These are phyloP conservation scores for Columba janthina DNA, from an alignment of 2,113 vertebrate species.

Conservation along the genomic window DNA sequence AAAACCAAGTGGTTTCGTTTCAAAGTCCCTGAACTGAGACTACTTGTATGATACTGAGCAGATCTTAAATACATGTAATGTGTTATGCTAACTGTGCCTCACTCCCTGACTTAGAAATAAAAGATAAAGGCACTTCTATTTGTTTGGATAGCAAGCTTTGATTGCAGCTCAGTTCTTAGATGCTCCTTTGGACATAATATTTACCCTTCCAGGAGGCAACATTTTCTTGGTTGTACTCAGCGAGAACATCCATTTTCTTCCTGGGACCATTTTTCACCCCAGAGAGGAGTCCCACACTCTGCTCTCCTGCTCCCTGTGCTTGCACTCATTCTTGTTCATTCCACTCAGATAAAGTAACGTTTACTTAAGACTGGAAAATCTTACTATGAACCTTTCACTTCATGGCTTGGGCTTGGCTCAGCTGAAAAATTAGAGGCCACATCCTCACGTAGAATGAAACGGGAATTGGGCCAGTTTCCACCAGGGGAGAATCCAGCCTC, in stretches of 20 bases:
- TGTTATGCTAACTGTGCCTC: neutral
- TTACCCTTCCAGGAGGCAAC: neutral
- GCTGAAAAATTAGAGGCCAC: constrained; percentile 14
- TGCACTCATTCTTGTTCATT: neutral
- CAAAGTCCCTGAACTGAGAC: neutral
- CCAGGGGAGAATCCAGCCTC: neutral
- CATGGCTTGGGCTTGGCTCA: neutral
- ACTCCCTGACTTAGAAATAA: accelerated
- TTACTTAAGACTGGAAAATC: constrained; percentile 31
- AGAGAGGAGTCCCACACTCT: neutral
- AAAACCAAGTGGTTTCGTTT: neutral
- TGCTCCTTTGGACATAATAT: neutral
- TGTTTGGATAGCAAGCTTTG: neutral
- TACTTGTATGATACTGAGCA: neutral
- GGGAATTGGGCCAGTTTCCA: neutral
- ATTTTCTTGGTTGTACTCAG: neutral
- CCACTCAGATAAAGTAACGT: constrained; percentile 37
- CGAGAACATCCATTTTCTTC: neutral
- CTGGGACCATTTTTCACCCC: neutral
- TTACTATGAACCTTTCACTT: constrained; percentile 40
- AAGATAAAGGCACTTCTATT: neutral
- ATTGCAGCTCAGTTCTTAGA: neutral
- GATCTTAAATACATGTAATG: accelerated
- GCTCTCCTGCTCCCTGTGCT: neutral
- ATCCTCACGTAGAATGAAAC: neutral